Evolutionary conservation across 2,888 invertebrate genomes (phyloP).

Genomic region (Microctonus aethiopoides): DNA sequence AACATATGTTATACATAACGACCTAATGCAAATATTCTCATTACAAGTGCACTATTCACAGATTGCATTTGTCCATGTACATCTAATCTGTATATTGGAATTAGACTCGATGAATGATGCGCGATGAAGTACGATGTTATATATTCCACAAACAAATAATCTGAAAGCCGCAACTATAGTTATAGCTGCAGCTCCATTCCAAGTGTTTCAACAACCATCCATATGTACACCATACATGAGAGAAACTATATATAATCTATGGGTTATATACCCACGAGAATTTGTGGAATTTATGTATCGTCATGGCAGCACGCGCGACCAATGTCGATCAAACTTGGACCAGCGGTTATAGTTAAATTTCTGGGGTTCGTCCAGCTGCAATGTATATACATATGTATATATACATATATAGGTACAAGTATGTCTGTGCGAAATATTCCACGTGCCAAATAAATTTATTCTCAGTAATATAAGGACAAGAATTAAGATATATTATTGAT

Average conservation of each 20-base stretch:
- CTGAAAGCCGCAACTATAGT: no score
- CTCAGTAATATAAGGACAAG: neutral
- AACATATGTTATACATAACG: neutral
- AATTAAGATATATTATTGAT: neutral
- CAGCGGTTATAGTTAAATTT: constrained; percentile 14
- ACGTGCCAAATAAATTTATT: neutral
- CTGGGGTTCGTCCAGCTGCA: neutral
- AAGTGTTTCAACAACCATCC: neutral
- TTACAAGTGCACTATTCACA: neutral
- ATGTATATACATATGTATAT: neutral
- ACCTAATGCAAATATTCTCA: neutral
- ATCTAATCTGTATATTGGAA: neutral
- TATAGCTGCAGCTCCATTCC: no score
- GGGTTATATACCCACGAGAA: constrained; percentile 11
- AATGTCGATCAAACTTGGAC: constrained; percentile 24
- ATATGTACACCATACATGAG: neutral
- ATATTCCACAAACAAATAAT: no score
- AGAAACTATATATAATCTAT: neutral
- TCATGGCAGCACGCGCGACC: constrained; percentile 21
- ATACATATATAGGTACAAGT: neutral
- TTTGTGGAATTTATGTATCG: constrained; percentile 22
- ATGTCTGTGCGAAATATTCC: neutral
- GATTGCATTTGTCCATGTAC: no score
- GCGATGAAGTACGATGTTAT: neutral
- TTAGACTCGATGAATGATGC: neutral